Evolutionary conservation across 2,888 invertebrate genomes (phyloP), one percentile per base, ranked within the genome.

Genomic region (Zootermopsis nevadensis): DNA sequence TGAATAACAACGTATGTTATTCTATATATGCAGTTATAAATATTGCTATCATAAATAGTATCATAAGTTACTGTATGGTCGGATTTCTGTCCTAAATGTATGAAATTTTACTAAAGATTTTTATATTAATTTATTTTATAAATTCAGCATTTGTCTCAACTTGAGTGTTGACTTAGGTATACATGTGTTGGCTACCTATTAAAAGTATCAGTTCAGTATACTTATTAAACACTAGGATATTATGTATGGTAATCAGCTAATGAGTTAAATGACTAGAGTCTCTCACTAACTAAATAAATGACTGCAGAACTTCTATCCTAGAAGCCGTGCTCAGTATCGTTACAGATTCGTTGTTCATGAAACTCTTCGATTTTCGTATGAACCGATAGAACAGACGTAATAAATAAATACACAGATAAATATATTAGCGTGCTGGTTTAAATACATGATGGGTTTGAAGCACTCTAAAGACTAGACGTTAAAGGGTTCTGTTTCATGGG

Each of bases 271-370:
- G 82, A 82, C 82, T 82, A 82, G 82, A 55, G 15, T 69, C n/a
- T 76, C 76, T 82, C 82, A 82, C 76, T 82, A 60, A 38, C 76
- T 72, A 38, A 80, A 33, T 38, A 38, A 79, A 55, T 55, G 35
- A 82, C 35, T 38, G 31, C 38, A 55, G 53, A 35, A 60, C 35
- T 33, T 35, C 60, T 79, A 79, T 0, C 10, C 79, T 79, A 79
- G 4, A 66, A 66, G n/a, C 79, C 66, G 69, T 60, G 24, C 24
- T 82, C 27, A 33, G 53, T 74, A 60, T 22, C 79, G 42, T 69
- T 83, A 83, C 77, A 85, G 69, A 48, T 79, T 85, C 85, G 85
- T 85, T 85, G 85, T 85, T 77, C 82, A 66, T 85, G 85, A 85
- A 85, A 85, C 85, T 3, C 83, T 83, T 83, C 85, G 85, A 77